Evolutionary conservation across 92 coral and sea anemone species (phyloP).

Genomic region (Parazoanthus atlanticus): DNA sequence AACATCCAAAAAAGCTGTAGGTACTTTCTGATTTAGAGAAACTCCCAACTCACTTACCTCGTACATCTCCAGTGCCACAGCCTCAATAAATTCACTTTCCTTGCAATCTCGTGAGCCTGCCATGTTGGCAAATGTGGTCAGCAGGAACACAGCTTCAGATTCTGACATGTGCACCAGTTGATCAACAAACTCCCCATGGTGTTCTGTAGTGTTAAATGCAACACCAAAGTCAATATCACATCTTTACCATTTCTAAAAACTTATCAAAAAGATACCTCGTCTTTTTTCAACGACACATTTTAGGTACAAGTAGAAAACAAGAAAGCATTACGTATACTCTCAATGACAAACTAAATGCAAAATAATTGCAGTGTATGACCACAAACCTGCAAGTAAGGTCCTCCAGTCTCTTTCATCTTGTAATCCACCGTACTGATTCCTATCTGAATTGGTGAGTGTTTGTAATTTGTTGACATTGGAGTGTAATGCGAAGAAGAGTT

Average conservation of each 20-base stretch:
- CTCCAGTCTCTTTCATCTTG: conserved; percentile 45
- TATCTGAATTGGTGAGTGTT: conserved; percentile 49
- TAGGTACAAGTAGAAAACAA: no score
- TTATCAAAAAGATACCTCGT: no score
- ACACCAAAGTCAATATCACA: background rate
- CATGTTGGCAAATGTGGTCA: conserved; percentile 97
- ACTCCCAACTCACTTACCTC: conserved; percentile 61
- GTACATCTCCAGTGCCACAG: conserved; percentile 85
- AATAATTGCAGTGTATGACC: background rate
- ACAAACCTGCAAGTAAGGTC: conserved; percentile 21
- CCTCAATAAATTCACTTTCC: conserved; percentile 88
- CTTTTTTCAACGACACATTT: no score
- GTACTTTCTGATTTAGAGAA: background rate
- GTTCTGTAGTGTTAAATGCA: conserved; percentile 38
- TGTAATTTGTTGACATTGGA: conserved; percentile 57
- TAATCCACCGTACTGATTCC: conserved; percentile 14
- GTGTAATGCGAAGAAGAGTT: conserved; percentile 77
- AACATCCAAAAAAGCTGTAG: no score
- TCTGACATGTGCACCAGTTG: conserved; percentile 88
- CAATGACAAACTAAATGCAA: no score
- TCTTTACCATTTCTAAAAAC: background rate
- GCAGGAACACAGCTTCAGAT: conserved; percentile 89
- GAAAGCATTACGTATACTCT: no score
- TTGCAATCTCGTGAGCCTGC: conserved; percentile 84
- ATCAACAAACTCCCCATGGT: conserved; percentile 77